Evolutionary conservation across 1,140 invertebrate species (phyloP).

Genomic region (Drosophila navojoa): DNA sequence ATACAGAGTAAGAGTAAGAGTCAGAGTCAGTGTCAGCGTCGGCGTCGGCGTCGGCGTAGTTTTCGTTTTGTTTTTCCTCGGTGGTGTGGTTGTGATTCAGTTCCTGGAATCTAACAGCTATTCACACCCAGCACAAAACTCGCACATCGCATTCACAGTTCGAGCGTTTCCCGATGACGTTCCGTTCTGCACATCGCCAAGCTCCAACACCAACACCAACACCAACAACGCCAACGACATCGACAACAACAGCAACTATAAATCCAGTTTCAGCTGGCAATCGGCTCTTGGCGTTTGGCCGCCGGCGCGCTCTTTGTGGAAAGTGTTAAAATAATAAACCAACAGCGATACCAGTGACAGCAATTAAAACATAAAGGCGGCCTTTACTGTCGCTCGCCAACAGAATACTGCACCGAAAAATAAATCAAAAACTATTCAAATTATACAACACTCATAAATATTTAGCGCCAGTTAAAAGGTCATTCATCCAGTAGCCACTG

Average conservation of each 20-base stretch:
- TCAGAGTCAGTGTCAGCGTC: conserved; percentile 17
- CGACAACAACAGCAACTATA: conserved; percentile 8
- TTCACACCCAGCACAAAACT: conserved; percentile 81
- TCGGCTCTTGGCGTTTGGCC: conserved; percentile 37
- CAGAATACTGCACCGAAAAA: conserved; percentile 38
- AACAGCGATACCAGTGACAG: conserved; percentile 43
- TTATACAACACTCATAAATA: conserved; percentile 62
- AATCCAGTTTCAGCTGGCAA: conserved; percentile 7
- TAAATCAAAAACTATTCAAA: conserved; percentile 41
- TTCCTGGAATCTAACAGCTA: conserved; percentile 84
- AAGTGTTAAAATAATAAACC: conserved; percentile 81
- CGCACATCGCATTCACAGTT: conserved; percentile 81
- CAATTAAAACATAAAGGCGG: conserved; percentile 54
- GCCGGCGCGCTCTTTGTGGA: conserved; percentile 63
- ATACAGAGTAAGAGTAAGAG: neutral
- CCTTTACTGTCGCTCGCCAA: conserved; percentile 23
- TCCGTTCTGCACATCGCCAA: conserved; percentile 54
- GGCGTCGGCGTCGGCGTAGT: conserved; percentile 24
- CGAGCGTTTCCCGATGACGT: conserved; percentile 77
- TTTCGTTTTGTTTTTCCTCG: conserved; percentile 24
- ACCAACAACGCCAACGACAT: neutral
- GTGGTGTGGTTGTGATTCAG: conserved; percentile 63
- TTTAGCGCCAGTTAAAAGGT: conserved; percentile 42
- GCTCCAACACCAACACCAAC: conserved; percentile 46
- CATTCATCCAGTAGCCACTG: conserved; percentile 11